phyloP scores from a whole-genome alignment of 2,888 invertebrate species.

The Conops quadrifasciatus region DNA sequence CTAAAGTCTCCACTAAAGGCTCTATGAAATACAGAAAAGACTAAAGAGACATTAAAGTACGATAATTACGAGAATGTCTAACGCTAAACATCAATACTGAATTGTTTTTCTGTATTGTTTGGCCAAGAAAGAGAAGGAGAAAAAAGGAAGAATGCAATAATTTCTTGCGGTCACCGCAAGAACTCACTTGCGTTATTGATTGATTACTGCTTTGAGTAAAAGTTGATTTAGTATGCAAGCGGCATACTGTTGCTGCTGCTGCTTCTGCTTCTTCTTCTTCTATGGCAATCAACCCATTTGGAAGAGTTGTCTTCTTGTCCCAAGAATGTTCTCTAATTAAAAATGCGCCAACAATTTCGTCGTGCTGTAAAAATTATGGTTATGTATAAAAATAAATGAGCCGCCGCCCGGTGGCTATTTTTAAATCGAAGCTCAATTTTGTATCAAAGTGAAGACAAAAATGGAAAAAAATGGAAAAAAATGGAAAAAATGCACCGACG shows the following conservation, averaged over 20 bases:
- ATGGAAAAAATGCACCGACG: not conserved
- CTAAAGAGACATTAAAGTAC: too few relatives aligned
- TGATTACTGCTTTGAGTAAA: not conserved
- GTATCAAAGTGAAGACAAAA: not conserved
- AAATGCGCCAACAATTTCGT: constrained; percentile 32
- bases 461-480: not conserved
- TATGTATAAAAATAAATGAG: not conserved
- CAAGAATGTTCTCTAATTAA: constrained; percentile 5
- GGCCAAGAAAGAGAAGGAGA: too few relatives aligned
- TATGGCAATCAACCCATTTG: too few relatives aligned
- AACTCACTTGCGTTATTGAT: too few relatives aligned
- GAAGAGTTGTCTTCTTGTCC: not conserved
- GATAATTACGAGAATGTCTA: too few relatives aligned
- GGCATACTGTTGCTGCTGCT: not conserved
- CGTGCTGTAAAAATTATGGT: constrained; percentile 17
- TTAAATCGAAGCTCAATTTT: constrained; percentile 32
- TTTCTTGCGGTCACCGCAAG: too few relatives aligned
- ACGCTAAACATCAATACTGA: too few relatives aligned
- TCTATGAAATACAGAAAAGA: too few relatives aligned
- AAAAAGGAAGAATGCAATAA: too few relatives aligned
- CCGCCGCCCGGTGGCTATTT: constrained; percentile 22
- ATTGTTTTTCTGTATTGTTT: too few relatives aligned
- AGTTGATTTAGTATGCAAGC: constrained; percentile 25
- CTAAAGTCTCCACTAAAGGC: too few relatives aligned
- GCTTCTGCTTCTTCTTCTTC: too few relatives aligned